phyloP scores from a whole-genome alignment of 2,797 vertebrate species.

The Tragelaphus oryx region DNA sequence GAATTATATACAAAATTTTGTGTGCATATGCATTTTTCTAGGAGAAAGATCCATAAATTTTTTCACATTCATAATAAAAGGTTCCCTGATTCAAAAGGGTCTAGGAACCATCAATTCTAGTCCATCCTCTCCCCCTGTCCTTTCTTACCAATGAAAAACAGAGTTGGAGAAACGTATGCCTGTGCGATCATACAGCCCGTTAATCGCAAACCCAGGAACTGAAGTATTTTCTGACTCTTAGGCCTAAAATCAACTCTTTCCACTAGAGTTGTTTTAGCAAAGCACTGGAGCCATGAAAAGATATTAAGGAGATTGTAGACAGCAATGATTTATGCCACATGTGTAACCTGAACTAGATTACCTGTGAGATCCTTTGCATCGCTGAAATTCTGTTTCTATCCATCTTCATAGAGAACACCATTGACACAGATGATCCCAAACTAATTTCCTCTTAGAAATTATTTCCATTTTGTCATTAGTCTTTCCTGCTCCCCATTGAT shows the following conservation, averaged over 20 bases:
- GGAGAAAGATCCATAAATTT: background rate
- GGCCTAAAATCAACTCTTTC: background rate
- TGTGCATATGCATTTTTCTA: background rate
- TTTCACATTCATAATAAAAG: conserved; percentile 19
- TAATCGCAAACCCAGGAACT: background rate
- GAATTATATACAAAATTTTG: background rate
- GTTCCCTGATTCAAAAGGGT: background rate
- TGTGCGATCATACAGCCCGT: background rate
- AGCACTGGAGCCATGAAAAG: background rate
- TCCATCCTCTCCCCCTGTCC: background rate
- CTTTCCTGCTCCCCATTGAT: background rate
- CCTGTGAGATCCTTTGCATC: conserved; percentile 24
- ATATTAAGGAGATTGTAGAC: background rate
- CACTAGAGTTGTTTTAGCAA: background rate
- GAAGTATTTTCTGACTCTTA: background rate
- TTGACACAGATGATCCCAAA: background rate
- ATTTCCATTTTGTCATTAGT: conserved; percentile 5
- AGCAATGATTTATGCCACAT: background rate
- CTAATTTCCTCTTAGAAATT: conserved; percentile 29
- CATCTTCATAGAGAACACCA: background rate
- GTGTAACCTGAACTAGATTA: background rate
- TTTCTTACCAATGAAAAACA: background rate
- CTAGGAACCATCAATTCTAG: background rate
- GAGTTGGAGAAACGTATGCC: background rate
- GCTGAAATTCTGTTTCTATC: background rate